Evolutionary conservation across 2,888 invertebrate species (phyloP), one percentile per base, ranked within the genome.

Genomic region (Drosophila leonis): DNA sequence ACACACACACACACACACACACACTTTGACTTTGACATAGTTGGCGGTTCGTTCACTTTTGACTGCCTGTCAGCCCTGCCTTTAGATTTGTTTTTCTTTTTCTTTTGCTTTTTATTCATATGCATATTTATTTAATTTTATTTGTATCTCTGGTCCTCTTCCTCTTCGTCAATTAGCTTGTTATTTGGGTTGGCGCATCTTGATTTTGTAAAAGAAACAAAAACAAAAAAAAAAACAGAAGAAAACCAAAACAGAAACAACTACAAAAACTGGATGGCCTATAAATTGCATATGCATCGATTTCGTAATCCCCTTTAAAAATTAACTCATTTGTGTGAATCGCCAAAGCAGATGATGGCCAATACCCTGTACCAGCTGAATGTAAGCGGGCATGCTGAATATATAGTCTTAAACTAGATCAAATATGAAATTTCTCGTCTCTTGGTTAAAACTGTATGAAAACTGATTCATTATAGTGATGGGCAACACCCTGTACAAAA

Each of bases 231-330:
- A 60, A 62, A 12, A 63, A 56, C 62, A 56, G 62, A 8, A 63
- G 56, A 29, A 39, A 39, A 18, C 7, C 4, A 41, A 41, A 10
- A 18, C 9, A 0, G 6, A 73, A 2, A 49, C 31, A 49, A 61
- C n/a, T n/a, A n/a, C n/a, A n/a, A 65, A 15, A 65, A 59, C 64
- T 74, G 61, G 67, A 77, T 74, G 74, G 67, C 81, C 80, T 63
- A 83, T 72, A 77, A 83, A 77, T 67, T 74, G 83, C 59, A 72
- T 79, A 74, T 79, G 79, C 77, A 65, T 65, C 35, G 77, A 75
- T 78, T 79, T 78, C 79, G 75, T 75, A 70, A 78, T 67, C 33
- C 44, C 65, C 37, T 54, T 39, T 64, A 65, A 60, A 49, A 49
- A 77, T 74, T 52, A 65, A 68, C 67, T 67, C 59, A 64, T 71